phyloP scores from a whole-genome alignment of 2,888 invertebrate genomes.

The Oegoconia quadripuncta region DNA sequence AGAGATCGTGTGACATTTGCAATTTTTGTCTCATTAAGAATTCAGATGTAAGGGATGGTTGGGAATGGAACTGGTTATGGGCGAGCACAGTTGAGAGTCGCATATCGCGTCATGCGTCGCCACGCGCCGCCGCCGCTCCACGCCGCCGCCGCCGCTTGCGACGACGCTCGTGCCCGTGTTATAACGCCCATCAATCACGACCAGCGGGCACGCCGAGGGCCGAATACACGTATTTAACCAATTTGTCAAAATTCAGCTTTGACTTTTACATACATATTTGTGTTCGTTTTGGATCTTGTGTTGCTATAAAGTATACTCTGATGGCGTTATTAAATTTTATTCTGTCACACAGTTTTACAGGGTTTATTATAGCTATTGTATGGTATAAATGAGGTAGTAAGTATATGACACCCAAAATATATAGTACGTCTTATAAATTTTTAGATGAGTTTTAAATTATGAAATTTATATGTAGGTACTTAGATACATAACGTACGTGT shows the following conservation, averaged over 20 bases:
- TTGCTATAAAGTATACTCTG: no score
- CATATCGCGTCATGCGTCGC: constrained; percentile 9
- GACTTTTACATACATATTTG: constrained; percentile 25
- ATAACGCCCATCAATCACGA: constrained; percentile 42
- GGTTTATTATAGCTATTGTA: no score
- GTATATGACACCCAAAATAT: no score
- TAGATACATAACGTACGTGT: no score
- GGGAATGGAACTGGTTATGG: constrained; percentile 39
- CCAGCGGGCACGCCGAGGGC: constrained; percentile 24
- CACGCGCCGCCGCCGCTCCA: no score
- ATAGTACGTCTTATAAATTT: no score
- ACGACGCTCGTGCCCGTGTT: constrained; percentile 30
- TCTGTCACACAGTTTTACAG: no score
- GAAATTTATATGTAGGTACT: no score
- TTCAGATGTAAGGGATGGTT: constrained; percentile 71
- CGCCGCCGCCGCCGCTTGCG: no score
- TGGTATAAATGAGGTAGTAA: no score
- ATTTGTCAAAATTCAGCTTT: constrained; percentile 41
- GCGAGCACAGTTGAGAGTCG: constrained; percentile 19
- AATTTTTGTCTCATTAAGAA: constrained; percentile 77
- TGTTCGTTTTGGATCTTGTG: constrained; percentile 1
- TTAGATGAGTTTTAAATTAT: no score
- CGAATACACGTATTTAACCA: constrained; percentile 37
- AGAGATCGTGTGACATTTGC: constrained; percentile 70
- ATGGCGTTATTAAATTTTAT: no score